These are phyloP conservation scores for Indicator maculatus DNA, from an alignment of 2,113 vertebrate genomes.

Conservation along the genomic window DNA sequence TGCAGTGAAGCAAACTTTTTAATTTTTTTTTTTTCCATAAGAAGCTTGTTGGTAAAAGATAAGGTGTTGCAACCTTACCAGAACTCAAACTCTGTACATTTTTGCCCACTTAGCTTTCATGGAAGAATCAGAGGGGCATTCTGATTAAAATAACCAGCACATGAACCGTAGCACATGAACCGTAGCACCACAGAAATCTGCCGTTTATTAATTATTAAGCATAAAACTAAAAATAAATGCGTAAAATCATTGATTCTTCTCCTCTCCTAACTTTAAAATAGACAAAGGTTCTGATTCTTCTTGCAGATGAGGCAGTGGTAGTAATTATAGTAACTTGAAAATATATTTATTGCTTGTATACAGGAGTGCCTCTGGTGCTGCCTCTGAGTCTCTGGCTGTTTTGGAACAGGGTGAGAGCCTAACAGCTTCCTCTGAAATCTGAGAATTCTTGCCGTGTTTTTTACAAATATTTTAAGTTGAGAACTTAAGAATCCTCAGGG, in stretches of 20 bases:
- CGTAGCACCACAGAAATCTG: neutral
- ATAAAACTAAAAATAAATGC: slow-evolving; percentile 1
- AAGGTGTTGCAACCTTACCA: neutral
- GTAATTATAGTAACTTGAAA: neutral
- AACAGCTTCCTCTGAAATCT: neutral
- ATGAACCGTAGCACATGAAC: neutral
- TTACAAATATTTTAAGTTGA: neutral
- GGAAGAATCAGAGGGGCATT: neutral
- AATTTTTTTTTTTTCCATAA: neutral
- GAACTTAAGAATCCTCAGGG: neutral
- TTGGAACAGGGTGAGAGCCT: neutral
- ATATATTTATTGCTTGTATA: neutral
- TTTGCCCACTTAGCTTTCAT: neutral
- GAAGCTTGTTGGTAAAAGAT: neutral
- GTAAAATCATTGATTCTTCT: neutral
- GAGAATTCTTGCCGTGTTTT: neutral
- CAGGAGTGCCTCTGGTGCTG: neutral
- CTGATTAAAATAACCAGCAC: neutral
- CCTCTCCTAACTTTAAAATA: neutral
- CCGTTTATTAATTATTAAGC: slow-evolving; percentile 8
- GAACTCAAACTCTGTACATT: neutral
- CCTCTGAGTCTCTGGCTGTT: neutral
- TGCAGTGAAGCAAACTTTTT: neutral
- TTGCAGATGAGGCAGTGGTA: neutral
- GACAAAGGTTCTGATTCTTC: neutral